phyloP scores from a whole-genome alignment of 1,140 invertebrate species.

The Scaptomyza graminum region DNA sequence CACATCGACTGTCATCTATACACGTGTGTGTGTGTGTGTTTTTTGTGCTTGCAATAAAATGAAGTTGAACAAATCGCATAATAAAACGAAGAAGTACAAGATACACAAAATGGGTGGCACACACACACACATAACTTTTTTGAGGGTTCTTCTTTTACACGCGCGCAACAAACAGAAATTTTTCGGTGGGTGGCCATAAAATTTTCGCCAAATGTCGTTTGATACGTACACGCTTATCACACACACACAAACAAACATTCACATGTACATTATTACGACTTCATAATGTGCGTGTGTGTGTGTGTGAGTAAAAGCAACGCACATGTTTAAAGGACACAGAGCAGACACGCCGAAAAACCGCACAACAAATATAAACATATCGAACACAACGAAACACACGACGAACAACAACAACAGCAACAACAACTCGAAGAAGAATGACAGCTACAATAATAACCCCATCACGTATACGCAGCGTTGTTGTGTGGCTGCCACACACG shows the following conservation, averaged over 20 bases:
- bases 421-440: conserved; percentile 46
- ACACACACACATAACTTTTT: not conserved
- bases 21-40: conserved; percentile 14
- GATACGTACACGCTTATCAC: conserved; percentile 79
- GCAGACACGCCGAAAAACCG: conserved; percentile 64
- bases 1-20: not conserved
- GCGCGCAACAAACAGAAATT: conserved; percentile 46
- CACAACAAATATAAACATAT: conserved; percentile 83
- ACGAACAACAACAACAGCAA: conserved; percentile 1
- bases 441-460: conserved; percentile 77
- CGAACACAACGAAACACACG: conserved; percentile 65
- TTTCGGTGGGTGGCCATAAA: conserved; percentile 68
- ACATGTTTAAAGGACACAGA: conserved; percentile 58
- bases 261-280: conserved; percentile 68
- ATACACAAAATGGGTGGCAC: conserved; percentile 58
- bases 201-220: conserved; percentile 80
- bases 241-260: conserved; percentile 44
- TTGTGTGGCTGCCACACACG: conserved; percentile 69
- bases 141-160: conserved; percentile 31
- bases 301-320: conserved; percentile 49
- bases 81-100: conserved; percentile 62
- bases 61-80: conserved; percentile 81
- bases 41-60: conserved; percentile 69
- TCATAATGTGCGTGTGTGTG: conserved; percentile 57
- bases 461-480: conserved; percentile 79